Conservation (phyloP, 2,113 vertebrate species). For the Catharus minimus region DNA sequence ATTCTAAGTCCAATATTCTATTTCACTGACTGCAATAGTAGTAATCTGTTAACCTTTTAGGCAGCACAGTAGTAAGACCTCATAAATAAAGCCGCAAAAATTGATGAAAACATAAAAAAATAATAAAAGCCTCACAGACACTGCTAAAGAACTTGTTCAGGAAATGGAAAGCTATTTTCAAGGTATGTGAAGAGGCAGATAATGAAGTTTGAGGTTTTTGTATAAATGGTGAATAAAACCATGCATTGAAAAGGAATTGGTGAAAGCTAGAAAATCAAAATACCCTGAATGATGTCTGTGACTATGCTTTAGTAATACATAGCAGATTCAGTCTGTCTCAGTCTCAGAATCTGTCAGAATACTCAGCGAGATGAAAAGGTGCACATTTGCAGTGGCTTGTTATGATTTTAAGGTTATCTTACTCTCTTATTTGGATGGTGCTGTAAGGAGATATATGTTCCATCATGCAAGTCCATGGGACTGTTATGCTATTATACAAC, state of each 20-base stretch:
- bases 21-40: constrained; percentile 7
- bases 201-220: not conserved
- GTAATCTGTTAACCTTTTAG: constrained; percentile 25
- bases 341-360: not conserved
- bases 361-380: not conserved
- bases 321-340: not conserved
- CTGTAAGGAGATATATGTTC: not conserved
- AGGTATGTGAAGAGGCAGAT: not conserved
- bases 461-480: not conserved
- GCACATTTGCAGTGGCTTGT: not conserved
- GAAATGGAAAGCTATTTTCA: not conserved
- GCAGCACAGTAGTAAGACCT: not conserved
- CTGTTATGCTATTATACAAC: not conserved
- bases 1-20: not conserved
- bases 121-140: not conserved
- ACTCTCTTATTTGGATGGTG: not conserved
- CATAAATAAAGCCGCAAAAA: constrained; percentile 25
- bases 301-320: not conserved
- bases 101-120: constrained; percentile 4
- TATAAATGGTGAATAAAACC: not conserved
- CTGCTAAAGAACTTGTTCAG: not conserved
- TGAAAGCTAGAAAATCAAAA: not conserved
- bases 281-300: not conserved
- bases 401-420: not conserved
- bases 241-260: not conserved